Conservation (phyloP, 2,113 vertebrate genomes). For the Crotalus tigris region DNA sequence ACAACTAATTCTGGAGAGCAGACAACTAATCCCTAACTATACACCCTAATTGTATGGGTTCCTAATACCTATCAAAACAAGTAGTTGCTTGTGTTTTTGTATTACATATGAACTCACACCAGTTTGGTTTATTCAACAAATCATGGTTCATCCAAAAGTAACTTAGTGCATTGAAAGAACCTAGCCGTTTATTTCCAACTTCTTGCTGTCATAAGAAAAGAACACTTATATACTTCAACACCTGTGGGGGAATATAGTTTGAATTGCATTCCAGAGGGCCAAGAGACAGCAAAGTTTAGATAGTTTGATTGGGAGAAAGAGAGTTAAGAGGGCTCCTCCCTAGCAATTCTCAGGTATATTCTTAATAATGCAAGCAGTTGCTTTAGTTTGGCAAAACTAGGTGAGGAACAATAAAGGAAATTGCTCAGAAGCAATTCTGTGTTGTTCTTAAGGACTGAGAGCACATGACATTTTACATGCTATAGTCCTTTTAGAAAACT, state of each 20-base stretch:
- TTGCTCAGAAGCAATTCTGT: neutral
- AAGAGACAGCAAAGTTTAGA: neutral
- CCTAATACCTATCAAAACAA: neutral
- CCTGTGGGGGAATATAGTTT: neutral
- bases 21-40: neutral
- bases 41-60: neutral
- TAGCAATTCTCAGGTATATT: neutral
- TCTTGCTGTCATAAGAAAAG: neutral
- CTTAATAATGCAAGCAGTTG: neutral
- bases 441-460: neutral
- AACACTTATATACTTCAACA: neutral
- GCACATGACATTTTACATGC: neutral
- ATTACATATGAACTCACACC: neutral
- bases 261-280: neutral
- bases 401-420: neutral
- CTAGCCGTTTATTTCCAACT: neutral
- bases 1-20: neutral
- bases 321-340: neutral
- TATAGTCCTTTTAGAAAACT: neutral
- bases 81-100: neutral
- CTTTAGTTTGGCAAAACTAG: neutral
- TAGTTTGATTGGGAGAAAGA: neutral
- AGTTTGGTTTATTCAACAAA: neutral
- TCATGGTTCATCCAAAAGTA: neutral
- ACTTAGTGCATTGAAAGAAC: neutral